Percentiles rank a stretch among this genome's conserved stretches.
Conservation (phyloP, 2,888 invertebrate species). For the Apodemia zela region DNA sequence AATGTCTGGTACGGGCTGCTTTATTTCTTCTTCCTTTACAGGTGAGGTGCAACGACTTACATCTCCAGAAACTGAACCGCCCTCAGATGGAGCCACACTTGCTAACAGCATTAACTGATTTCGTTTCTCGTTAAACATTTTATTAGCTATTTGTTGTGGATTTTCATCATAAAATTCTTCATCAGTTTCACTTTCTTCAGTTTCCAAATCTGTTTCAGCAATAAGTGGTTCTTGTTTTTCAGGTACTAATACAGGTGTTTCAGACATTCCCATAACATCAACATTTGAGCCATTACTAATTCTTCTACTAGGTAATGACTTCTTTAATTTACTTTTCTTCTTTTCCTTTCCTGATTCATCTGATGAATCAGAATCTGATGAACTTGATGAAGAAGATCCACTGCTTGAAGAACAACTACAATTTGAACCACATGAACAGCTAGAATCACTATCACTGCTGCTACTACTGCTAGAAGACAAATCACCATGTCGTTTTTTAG, state of each 20-base stretch:
- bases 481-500: slow-evolving; percentile 68
- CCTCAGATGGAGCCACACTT: slow-evolving; percentile 81
- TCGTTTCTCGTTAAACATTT: slow-evolving; percentile 87
- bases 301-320: slow-evolving; percentile 57
- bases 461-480: slow-evolving; percentile 87
- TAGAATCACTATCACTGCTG: slow-evolving; percentile 87
- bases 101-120: slow-evolving; percentile 83
- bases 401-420: slow-evolving; percentile 90
- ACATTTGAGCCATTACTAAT: slow-evolving; percentile 74
- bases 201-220: slow-evolving; percentile 91
- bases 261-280: slow-evolving; percentile 75
- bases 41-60: slow-evolving; percentile 84
- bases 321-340: slow-evolving; percentile 65
- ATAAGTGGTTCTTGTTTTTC: slow-evolving; percentile 82
- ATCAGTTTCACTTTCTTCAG: slow-evolving; percentile 91
- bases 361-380: slow-evolving; percentile 72
- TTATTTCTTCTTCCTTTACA: slow-evolving; percentile 66
- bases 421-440: slow-evolving; percentile 91
- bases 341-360: slow-evolving; percentile 62
- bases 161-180: slow-evolving; percentile 93
- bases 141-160: slow-evolving; percentile 87
- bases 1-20: slow-evolving; percentile 57
- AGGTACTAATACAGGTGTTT: slow-evolving; percentile 65
- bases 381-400: slow-evolving; percentile 84
- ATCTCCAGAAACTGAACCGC: slow-evolving; percentile 79